Percentiles rank a stretch among this genome's conserved stretches.
phyloP scores from a whole-genome alignment of 2,113 vertebrate species.

The Oryzias curvinotus region DNA sequence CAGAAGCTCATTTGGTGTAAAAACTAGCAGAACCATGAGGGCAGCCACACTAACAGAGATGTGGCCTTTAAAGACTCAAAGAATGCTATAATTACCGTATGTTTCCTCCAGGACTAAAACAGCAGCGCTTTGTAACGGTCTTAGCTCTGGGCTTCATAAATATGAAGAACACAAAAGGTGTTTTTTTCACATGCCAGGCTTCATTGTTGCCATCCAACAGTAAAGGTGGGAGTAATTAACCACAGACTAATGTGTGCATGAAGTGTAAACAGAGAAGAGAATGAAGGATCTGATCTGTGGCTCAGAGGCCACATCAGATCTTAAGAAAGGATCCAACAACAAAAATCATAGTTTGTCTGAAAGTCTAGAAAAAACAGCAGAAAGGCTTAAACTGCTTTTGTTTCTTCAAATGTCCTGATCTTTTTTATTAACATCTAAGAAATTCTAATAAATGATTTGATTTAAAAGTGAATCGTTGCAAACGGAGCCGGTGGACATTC shows the following conservation, averaged over 20 bases:
- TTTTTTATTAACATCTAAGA: neutral
- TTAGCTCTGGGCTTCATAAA: conserved; percentile 13
- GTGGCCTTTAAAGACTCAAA: conserved; percentile 16
- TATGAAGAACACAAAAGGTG: neutral
- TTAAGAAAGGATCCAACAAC: too few species aligned
- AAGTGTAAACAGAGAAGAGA: too few species aligned
- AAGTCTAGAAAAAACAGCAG: neutral
- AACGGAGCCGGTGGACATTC: conserved; percentile 39
- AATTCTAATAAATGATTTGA: conserved; percentile 33
- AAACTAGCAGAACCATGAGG: conserved; percentile 33
- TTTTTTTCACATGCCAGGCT: conserved; percentile 9
- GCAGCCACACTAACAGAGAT: conserved; percentile 12
- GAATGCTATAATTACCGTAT: conserved; percentile 40
- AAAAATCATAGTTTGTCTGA: neutral
- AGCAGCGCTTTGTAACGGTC: conserved; percentile 8
- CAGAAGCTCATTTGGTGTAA: neutral
- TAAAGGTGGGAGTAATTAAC: conserved; percentile 16
- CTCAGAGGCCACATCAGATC: too few species aligned
- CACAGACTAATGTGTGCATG: too few species aligned
- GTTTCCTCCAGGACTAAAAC: conserved; percentile 19
- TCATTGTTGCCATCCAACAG: conserved; percentile 1
- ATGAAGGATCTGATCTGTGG: too few species aligned
- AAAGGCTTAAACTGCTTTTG: conserved; percentile 23
- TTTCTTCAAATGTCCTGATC: neutral
- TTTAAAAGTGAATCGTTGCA: conserved; percentile 39